Base-by-base conservation (phyloP, 2,113 vertebrate species). In the Pygoscelis antarcticus region DNA sequence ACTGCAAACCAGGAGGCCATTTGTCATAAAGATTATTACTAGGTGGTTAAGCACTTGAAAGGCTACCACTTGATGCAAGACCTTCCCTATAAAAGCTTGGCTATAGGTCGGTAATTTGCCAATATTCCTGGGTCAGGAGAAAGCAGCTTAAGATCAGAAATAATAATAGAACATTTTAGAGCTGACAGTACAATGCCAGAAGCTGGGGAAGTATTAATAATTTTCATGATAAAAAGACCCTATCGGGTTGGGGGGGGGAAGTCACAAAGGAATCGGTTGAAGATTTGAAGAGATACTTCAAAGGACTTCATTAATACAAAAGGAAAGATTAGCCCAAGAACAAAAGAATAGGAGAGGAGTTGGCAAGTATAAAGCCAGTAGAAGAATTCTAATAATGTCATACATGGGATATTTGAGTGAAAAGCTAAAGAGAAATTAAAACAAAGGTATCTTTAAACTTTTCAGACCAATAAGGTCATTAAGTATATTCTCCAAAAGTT, bases 21-120 rank as follows among this genome's bases (percentile, higher is more conserved):
- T 97, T 95, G 97, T 98, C 97, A 97, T 97, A 75, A 96, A 97
- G 96, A 96, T 98, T 97, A 98, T 97, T 96, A 93, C 94, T 96
- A 91, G 76, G 91, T 92, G 95, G 97, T 97, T 98, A 98, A 98
- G 98, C 92, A 89, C 96, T 97, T 98, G 97, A 98, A 98, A 98
- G 96, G 91, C 96, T 96, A 95, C 97, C 95, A 97, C 96, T 98
- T 96, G 96, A 97, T 97, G 98, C 96, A 96, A 97, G 98, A 98
- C 97, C 98, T 97, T 97, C 95, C 94, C 93, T 97, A 96, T 98
- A 98, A 98, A 98, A 97, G 90, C 97, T 93, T 97, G 97, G 92
- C 96, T 98, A 83, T 95, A 96, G 97, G 98, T 98, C 95, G 44
- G 96, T 97, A 97, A 98, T 97, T 98, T 97, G 94, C 97, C 96